A percentile compares a stretch with the other conserved stretches of the same genome.
These are phyloP conservation scores for Schizopygopsis malacanthus DNA, from an alignment of 2,797 vertebrate species.

Conservation along the genomic window DNA sequence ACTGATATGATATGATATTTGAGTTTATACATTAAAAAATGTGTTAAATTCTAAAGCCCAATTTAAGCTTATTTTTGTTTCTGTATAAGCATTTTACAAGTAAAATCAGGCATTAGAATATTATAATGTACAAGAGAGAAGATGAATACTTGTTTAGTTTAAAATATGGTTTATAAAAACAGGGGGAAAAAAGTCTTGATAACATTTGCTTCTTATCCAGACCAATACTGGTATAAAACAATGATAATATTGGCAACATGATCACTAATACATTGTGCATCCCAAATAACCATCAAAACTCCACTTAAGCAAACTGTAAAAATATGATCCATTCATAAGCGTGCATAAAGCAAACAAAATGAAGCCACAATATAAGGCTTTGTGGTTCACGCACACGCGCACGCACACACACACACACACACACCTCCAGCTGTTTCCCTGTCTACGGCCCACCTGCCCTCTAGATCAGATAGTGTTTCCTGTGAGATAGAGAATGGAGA, in stretches of 20 bases:
- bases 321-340: not conserved
- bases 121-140: not conserved
- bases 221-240: too few relatives aligned
- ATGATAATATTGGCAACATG: not conserved
- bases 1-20: not conserved
- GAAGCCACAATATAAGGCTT: slow-evolving; percentile 6
- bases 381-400: slow-evolving; percentile 10
- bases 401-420: slow-evolving; percentile 49
- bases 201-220: not conserved
- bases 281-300: not conserved
- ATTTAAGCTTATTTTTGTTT: not conserved
- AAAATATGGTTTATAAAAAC: not conserved
- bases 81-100: not conserved
- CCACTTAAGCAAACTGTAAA: not conserved
- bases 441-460: slow-evolving; percentile 59
- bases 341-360: slow-evolving; percentile 14
- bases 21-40: not conserved
- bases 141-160: not conserved
- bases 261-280: slow-evolving; percentile 31
- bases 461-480: slow-evolving; percentile 58
- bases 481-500: slow-evolving; percentile 49
- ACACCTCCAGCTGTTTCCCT: slow-evolving; percentile 75
- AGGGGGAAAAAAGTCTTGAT: not conserved
- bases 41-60: not conserved
- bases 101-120: slow-evolving; percentile 4